A percentile compares a stretch with the other conserved stretches of the same genome.
Evolutionary conservation across 1,140 invertebrate species (phyloP).

Genomic region (Ostrea edulis): DNA sequence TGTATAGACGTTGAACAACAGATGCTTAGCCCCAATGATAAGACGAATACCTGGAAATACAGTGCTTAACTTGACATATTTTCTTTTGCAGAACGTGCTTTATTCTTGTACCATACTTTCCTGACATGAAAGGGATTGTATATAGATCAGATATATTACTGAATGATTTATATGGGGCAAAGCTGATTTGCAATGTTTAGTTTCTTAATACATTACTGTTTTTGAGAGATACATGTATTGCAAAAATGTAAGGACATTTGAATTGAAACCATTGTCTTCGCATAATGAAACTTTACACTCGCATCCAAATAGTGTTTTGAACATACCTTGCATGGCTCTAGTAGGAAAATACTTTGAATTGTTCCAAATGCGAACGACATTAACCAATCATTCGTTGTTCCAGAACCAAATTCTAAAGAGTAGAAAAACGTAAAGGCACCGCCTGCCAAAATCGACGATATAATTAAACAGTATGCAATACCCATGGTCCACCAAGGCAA

Average conservation of each 20-base stretch:
- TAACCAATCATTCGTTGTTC: constrained; percentile 50
- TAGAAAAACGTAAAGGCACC: constrained; percentile 49
- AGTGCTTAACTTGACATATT: neutral
- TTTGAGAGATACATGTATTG: too few relatives aligned
- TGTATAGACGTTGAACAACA: neutral
- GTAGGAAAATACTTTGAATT: constrained; percentile 24
- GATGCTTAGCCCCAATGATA: neutral
- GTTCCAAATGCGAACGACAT: constrained; percentile 45
- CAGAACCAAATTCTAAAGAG: constrained; percentile 49
- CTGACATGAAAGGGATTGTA: too few relatives aligned
- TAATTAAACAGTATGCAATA: constrained; percentile 40
- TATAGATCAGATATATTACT: too few relatives aligned
- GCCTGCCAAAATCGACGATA: constrained; percentile 12
- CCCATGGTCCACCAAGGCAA: constrained; percentile 52
- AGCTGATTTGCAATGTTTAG: too few relatives aligned
- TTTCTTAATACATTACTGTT: too few relatives aligned
- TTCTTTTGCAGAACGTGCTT: too few relatives aligned
- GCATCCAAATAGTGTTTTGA: too few relatives aligned
- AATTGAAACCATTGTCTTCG: too few relatives aligned
- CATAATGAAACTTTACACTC: too few relatives aligned
- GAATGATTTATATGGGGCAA: too few relatives aligned
- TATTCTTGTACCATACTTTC: too few relatives aligned
- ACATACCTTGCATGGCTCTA: constrained; percentile 53
- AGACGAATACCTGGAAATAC: neutral
- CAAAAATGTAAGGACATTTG: too few relatives aligned